Evolutionary conservation across 2,888 invertebrate species (phyloP).

Genomic region (Hoplodrina blanda): DNA sequence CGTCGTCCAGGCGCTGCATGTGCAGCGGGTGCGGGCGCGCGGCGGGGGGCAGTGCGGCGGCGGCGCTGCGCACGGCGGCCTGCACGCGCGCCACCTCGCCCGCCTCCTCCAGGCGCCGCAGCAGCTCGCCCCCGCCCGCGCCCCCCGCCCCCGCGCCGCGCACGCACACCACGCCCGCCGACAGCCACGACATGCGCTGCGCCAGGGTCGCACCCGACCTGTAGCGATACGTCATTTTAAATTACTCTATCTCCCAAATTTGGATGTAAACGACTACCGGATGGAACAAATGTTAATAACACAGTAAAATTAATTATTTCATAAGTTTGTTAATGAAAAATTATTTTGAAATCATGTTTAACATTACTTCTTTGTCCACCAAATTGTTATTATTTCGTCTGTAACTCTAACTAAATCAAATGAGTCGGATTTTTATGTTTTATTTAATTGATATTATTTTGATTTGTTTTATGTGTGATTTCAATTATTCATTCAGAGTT

Average conservation of each 20-base stretch:
- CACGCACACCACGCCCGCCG: slow-evolving; percentile 98
- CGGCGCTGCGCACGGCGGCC: slow-evolving; percentile 91
- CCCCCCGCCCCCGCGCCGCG: slow-evolving; percentile 94
- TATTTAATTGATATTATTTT: no score
- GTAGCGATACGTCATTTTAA: rapidly evolving
- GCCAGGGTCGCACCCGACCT: slow-evolving; percentile 94
- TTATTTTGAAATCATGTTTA: no score
- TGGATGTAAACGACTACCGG: background rate
- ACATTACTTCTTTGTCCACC: no score
- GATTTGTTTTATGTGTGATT: no score
- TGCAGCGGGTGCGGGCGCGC: slow-evolving; percentile 90
- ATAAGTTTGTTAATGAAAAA: no score
- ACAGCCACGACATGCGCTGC: slow-evolving; percentile 97
- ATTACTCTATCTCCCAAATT: background rate
- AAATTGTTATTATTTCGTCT: no score
- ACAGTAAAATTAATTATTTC: no score
- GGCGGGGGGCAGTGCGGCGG: slow-evolving; percentile 84
- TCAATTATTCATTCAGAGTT: no score
- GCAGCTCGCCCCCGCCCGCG: slow-evolving; percentile 91
- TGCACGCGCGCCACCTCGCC: slow-evolving; percentile 97
- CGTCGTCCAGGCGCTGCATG: slow-evolving; percentile 94
- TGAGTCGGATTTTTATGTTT: no score
- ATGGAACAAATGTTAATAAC: background rate
- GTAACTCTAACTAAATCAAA: no score
- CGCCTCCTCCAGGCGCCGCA: slow-evolving; percentile 97